phyloP scores from a whole-genome alignment of 2,113 vertebrate genomes.

The Oreochromis aureus region DNA sequence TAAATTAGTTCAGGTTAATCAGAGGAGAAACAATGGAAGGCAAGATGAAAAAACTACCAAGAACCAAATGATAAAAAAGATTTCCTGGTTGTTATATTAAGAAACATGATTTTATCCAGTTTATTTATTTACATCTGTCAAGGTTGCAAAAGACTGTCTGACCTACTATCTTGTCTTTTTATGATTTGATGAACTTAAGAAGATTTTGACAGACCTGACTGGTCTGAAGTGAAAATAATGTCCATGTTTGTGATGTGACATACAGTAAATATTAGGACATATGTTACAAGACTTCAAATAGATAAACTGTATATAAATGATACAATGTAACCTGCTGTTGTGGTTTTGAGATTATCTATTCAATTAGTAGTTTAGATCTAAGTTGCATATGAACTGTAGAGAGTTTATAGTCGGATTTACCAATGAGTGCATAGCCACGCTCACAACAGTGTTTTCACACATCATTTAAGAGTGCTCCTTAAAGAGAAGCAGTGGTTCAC shows the following conservation, averaged over 20 bases:
- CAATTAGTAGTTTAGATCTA: conserved; percentile 13
- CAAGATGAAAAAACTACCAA: not conserved
- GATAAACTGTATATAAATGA: conserved; percentile 24
- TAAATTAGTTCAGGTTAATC: not conserved
- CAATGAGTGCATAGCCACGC: not conserved
- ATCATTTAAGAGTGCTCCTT: not conserved
- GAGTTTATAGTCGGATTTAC: not conserved
- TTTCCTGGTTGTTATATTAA: not conserved
- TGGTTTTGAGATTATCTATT: conserved; percentile 21
- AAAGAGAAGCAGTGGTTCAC: not conserved
- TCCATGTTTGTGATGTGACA: not conserved
- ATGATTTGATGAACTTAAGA: not conserved
- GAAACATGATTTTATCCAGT: not conserved
- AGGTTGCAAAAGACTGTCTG: not conserved
- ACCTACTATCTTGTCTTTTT: not conserved
- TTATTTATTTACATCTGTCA: not conserved
- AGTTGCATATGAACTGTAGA: not conserved
- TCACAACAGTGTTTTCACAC: not conserved
- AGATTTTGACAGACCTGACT: not conserved
- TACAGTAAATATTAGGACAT: not conserved
- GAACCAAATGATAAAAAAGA: not conserved
- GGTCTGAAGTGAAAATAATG: not conserved
- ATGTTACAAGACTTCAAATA: not conserved
- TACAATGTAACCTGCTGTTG: conserved; percentile 18
- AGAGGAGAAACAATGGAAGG: not conserved